Percentiles rank a stretch among this genome's conserved stretches.
Conservation (phyloP, 92 coral and sea anemone species). For the Metridium senile region DNA sequence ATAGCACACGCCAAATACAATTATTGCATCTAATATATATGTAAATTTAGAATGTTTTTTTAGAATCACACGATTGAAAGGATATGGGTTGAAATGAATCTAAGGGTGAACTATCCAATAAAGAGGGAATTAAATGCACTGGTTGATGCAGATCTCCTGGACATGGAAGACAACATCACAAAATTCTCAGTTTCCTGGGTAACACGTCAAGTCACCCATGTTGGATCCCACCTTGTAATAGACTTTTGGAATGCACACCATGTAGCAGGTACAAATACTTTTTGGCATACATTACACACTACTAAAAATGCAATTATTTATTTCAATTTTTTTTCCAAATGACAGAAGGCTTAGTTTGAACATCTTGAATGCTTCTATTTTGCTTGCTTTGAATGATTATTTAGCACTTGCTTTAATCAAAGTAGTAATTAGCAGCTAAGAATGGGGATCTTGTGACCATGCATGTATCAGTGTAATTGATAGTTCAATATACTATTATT, state of each 20-base stretch:
- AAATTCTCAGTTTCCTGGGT: slow-evolving; percentile 18
- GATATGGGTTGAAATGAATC: slow-evolving; percentile 28
- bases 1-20: no score
- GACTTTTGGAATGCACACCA: slow-evolving; percentile 18
- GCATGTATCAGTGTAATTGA: no score
- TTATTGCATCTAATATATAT: no score
- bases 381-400: no score
- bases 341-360: neutral
- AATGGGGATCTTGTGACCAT: no score
- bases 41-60: no score
- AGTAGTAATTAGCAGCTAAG: no score
- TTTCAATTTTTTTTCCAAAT: no score
- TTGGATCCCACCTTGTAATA: neutral
- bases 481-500: no score
- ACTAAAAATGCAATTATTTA: neutral
- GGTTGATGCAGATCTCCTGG: slow-evolving; percentile 11
- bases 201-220: neutral
- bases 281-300: neutral
- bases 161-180: slow-evolving; percentile 33
- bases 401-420: no score
- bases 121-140: slow-evolving; percentile 7
- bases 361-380: no score
- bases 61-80: slow-evolving; percentile 24
- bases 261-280: neutral
- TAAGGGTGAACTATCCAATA: slow-evolving; percentile 26